These are phyloP conservation scores for Nudaria mundana DNA, from an alignment of 2,888 invertebrate genomes.

Conservation along the genomic window DNA sequence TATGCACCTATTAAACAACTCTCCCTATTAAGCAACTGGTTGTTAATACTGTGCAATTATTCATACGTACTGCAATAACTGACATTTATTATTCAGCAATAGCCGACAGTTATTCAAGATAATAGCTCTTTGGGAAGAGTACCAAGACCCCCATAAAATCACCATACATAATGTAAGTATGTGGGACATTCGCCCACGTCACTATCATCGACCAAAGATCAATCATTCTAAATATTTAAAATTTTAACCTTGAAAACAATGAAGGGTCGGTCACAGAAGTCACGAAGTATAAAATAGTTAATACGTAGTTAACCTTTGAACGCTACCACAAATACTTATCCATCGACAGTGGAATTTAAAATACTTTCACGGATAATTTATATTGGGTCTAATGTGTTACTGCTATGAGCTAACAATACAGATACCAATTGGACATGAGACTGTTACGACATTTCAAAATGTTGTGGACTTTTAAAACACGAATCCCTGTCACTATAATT, in stretches of 20 bases:
- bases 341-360: slow-evolving; percentile 35
- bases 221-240: slow-evolving; percentile 34
- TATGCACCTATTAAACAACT: too few relatives aligned
- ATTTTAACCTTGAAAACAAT: slow-evolving; percentile 46
- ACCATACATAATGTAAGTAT: slow-evolving; percentile 25
- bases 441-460: too few relatives aligned
- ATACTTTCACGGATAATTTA: slow-evolving; percentile 22
- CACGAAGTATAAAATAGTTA: slow-evolving; percentile 47
- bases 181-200: slow-evolving; percentile 13
- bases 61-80: too few relatives aligned
- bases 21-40: too few relatives aligned
- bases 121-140: too few relatives aligned
- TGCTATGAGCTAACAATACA: too few relatives aligned
- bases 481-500: too few relatives aligned
- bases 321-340: slow-evolving; percentile 36
- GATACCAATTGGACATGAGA: too few relatives aligned
- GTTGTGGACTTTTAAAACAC: too few relatives aligned
- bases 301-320: slow-evolving; percentile 52
- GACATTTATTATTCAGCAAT: too few relatives aligned
- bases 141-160: slow-evolving; percentile 25
- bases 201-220: slow-evolving; percentile 14
- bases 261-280: slow-evolving; percentile 37
- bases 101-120: slow-evolving; percentile 9
- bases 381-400: slow-evolving; percentile 8
- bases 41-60: too few relatives aligned